Evolutionary conservation across 2,113 vertebrate genomes (phyloP).

Genomic region (Heterotilapia buettikoferi): DNA sequence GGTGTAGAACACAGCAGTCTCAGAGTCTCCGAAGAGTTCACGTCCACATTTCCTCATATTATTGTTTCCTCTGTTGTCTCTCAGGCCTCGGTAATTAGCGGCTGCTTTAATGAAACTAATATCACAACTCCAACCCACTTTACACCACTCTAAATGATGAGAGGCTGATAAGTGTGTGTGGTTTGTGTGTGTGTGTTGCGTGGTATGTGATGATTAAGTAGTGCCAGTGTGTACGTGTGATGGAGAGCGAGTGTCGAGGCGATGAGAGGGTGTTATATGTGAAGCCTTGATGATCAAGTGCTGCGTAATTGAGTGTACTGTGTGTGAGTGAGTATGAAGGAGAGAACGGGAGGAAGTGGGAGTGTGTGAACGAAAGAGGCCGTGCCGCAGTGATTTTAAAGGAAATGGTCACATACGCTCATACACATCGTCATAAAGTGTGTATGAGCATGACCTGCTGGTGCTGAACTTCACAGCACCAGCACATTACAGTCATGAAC

Average conservation of each 20-base stretch:
- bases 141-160: conserved; percentile 35
- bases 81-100: conserved; percentile 36
- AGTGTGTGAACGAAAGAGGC: neutral
- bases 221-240: conserved; percentile 21
- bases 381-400: neutral
- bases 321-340: conserved; percentile 15
- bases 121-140: conserved; percentile 31
- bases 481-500: neutral
- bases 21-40: conserved; percentile 2
- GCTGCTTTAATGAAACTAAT: conserved; percentile 51
- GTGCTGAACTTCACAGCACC: neutral
- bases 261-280: conserved; percentile 43
- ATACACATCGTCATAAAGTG: neutral
- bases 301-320: conserved; percentile 32
- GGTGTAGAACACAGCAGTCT: neutral
- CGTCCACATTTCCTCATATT: conserved; percentile 16
- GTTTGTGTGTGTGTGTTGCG: neutral
- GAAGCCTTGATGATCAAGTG: conserved; percentile 44
- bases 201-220: conserved; percentile 20
- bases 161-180: conserved; percentile 13
- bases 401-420: neutral
- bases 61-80: conserved; percentile 44
- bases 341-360: neutral
- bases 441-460: neutral
- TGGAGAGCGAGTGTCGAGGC: conserved; percentile 20